These are phyloP conservation scores for Lophotis ruficrista DNA, from an alignment of 2,113 vertebrate species.

Conservation along the genomic window DNA sequence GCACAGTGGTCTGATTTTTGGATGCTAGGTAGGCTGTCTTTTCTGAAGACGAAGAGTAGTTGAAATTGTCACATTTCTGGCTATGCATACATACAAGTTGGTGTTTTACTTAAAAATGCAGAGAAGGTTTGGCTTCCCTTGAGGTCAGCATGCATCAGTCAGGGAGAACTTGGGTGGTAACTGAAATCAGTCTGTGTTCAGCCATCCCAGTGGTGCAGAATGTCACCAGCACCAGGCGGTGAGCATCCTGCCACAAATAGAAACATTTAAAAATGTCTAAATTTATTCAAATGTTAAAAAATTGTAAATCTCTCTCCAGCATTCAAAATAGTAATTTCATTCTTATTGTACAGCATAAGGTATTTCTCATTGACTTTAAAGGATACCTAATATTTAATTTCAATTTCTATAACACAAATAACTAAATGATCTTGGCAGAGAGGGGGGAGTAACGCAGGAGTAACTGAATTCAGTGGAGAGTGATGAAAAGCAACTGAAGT, in stretches of 20 bases:
- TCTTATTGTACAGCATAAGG: neutral
- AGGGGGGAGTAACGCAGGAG: neutral
- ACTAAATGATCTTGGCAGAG: neutral
- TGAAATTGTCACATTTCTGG: neutral
- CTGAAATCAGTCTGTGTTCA: neutral
- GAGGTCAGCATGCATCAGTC: neutral
- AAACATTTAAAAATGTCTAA: neutral
- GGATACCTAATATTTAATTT: neutral
- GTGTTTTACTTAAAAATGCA: neutral
- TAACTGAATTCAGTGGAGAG: neutral
- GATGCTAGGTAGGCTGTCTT: neutral
- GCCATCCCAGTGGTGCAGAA: neutral
- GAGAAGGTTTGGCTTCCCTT: neutral
- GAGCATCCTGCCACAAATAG: neutral
- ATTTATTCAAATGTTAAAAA: neutral
- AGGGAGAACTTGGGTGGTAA: neutral
- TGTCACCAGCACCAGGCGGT: neutral
- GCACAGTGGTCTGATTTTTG: neutral
- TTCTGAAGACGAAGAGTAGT: neutral
- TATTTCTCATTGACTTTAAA: neutral
- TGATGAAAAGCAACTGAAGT: neutral
- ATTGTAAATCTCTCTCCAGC: neutral
- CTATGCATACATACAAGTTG: neutral
- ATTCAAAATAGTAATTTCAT: neutral
- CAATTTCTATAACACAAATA: neutral